Percentiles rank a stretch among this genome's conserved stretches.
These are phyloP conservation scores for Cavia aperea DNA, from an alignment of 2,113 vertebrate genomes.

Conservation along the genomic window DNA sequence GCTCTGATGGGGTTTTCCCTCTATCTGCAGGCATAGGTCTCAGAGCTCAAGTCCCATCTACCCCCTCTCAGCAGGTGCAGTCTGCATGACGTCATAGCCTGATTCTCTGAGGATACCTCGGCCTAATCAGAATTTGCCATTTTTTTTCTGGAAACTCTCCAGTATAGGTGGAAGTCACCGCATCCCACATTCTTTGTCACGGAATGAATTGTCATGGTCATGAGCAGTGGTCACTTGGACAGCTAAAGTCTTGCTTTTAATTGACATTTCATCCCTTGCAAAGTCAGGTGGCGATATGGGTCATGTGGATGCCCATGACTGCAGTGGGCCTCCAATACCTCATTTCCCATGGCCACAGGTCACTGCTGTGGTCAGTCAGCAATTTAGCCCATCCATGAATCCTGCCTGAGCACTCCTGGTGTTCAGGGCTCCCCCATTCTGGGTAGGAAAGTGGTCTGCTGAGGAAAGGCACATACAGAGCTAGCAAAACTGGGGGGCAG, in stretches of 20 bases:
- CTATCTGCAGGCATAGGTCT: no score
- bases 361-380: no score
- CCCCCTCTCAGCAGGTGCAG: background rate
- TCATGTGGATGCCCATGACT: background rate
- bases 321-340: background rate
- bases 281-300: background rate
- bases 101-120: background rate
- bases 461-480: fast-evolving
- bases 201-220: background rate
- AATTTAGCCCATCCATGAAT: background rate
- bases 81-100: background rate
- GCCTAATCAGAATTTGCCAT: background rate
- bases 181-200: background rate
- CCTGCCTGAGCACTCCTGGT: no score
- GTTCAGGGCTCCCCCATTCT: background rate
- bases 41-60: background rate
- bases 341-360: background rate
- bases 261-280: background rate
- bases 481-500: background rate
- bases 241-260: background rate
- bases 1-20: background rate
- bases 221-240: background rate
- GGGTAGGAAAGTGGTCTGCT: background rate
- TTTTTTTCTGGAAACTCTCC: background rate
- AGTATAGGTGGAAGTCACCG: background rate